These are phyloP conservation scores for Hydrozoanthus tunicans DNA, from an alignment of 64 coral and sea anemone genomes.

Conservation along the genomic window DNA sequence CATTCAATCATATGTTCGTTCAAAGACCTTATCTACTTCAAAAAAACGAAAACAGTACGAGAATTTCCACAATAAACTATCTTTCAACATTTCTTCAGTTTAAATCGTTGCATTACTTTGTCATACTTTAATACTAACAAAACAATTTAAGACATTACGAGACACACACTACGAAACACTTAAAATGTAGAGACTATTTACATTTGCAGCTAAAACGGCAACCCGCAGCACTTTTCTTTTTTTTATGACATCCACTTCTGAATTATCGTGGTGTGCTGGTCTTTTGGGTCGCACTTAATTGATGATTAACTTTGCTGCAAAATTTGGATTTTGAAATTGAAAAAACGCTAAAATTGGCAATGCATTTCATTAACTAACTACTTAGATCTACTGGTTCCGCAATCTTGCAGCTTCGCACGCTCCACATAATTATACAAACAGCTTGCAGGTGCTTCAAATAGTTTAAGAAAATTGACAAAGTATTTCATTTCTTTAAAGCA, in stretches of 20 bases:
- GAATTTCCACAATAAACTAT: neutral
- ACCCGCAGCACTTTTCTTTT: neutral
- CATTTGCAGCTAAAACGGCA: slow-evolving; percentile 7
- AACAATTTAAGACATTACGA: neutral
- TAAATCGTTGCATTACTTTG: neutral
- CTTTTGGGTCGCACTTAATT: neutral
- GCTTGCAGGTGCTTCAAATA: neutral
- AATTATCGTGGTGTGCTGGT: slow-evolving; percentile 37
- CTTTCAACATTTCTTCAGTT: neutral
- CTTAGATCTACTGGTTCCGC: slow-evolving; percentile 7
- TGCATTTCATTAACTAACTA: slow-evolving; percentile 26
- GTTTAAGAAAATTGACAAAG: neutral
- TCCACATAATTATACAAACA: slow-evolving; percentile 29
- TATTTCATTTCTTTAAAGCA: neutral
- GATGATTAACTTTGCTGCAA: neutral
- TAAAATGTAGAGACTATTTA: slow-evolving; percentile 42
- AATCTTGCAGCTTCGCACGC: neutral
- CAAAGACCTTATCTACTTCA: neutral
- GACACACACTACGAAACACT: neutral
- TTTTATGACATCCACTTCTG: neutral
- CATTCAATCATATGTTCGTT: neutral
- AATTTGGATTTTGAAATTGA: slow-evolving; percentile 20
- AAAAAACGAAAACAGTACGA: slow-evolving; percentile 18
- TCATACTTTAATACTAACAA: neutral
- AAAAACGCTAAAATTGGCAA: slow-evolving; percentile 56